Evolutionary conservation across 1,140 invertebrate genomes (phyloP).

Genomic region (Drosophila guanche): DNA sequence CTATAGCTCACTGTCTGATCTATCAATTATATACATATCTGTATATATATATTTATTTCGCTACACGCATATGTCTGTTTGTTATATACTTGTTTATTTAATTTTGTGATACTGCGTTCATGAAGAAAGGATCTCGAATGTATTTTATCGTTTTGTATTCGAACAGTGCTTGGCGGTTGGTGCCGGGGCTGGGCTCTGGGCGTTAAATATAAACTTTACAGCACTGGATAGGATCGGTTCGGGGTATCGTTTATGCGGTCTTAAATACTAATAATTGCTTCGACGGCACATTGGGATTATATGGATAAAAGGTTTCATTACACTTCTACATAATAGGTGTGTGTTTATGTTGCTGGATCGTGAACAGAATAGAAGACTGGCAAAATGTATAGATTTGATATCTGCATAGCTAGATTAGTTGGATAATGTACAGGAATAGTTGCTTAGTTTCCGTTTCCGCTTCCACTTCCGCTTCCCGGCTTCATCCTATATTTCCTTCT

Average conservation of each 20-base stretch:
- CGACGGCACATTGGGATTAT: conserved; percentile 69
- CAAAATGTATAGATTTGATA: conserved; percentile 3
- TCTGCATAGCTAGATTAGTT: conserved; percentile 34
- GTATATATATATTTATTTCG: conserved; percentile 48
- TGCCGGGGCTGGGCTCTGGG: conserved; percentile 10
- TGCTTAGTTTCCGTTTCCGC: conserved; percentile 16
- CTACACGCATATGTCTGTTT: conserved; percentile 20
- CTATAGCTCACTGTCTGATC: conserved; percentile 16
- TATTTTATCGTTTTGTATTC: conserved; percentile 50
- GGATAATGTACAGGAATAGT: conserved; percentile 57
- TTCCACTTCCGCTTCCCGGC: conserved; percentile 9
- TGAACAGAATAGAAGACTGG: conserved; percentile 12
- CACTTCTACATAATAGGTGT: conserved; percentile 9
- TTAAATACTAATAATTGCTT: conserved; percentile 77
- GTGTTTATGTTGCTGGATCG: conserved; percentile 26
- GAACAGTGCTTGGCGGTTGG: conserved; percentile 42
- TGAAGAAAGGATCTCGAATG: conserved; percentile 30
- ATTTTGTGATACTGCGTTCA: conserved; percentile 72
- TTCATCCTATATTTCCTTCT: conserved; percentile 13
- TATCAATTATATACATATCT: conserved; percentile 42
- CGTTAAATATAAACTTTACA: conserved; percentile 38
- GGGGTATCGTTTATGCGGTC: conserved; percentile 43
- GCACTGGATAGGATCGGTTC: conserved; percentile 39
- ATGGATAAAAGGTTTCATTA: conserved; percentile 13
- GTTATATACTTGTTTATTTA: conserved; percentile 43